These are phyloP conservation scores for Rhizoglyphus robini DNA, from an alignment of 1,140 invertebrate genomes.

Conservation along the genomic window DNA sequence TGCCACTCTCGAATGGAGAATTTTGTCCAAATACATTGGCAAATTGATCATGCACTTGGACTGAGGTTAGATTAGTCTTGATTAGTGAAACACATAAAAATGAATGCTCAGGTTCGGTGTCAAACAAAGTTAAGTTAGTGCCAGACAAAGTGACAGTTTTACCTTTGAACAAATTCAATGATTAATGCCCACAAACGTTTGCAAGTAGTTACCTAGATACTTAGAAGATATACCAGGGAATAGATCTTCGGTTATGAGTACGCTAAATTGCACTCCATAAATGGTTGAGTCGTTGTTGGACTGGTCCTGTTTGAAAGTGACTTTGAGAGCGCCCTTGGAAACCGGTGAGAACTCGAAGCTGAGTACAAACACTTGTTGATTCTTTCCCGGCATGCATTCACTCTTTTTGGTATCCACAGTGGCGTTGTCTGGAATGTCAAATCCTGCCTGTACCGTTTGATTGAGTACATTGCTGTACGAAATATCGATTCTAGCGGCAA, in stretches of 20 bases:
- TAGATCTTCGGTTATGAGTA: background rate
- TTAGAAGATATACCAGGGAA: slow-evolving; percentile 1
- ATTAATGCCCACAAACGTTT: background rate
- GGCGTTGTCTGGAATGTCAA: background rate
- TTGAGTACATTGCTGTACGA: background rate
- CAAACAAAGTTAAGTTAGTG: background rate
- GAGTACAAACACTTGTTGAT: background rate
- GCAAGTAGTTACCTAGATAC: background rate
- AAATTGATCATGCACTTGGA: too few relatives aligned
- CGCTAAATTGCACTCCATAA: background rate
- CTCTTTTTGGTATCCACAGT: background rate
- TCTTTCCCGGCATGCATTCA: background rate
- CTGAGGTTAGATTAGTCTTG: background rate
- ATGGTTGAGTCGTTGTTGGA: background rate
- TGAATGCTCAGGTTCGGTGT: background rate
- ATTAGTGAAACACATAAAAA: background rate
- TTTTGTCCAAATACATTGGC: background rate
- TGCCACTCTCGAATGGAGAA: background rate
- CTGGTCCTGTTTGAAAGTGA: background rate
- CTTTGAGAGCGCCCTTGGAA: background rate
- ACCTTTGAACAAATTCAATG: background rate
- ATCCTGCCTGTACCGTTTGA: background rate
- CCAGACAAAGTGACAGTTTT: background rate
- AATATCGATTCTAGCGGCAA: background rate
- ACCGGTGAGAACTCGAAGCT: background rate